Conservation (phyloP, 2,888 invertebrate genomes). For the Acrobasis suavella region DNA sequence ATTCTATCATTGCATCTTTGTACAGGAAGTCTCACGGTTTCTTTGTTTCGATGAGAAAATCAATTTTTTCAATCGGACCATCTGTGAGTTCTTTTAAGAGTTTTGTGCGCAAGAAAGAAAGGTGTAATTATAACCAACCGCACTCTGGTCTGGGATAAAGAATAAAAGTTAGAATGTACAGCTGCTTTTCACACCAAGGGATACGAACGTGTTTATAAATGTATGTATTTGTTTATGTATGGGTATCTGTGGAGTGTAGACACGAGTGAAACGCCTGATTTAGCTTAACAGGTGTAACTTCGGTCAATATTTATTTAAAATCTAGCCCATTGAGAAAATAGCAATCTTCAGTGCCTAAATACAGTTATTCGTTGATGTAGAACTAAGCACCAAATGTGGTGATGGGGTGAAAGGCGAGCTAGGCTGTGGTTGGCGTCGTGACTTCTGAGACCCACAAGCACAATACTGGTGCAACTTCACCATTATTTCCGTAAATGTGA, state of each 20-base stretch:
- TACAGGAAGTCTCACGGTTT: slow-evolving; percentile 34
- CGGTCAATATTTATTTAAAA: background rate
- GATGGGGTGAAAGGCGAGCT: slow-evolving; percentile 18
- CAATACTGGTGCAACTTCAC: slow-evolving; percentile 12
- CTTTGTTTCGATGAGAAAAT: slow-evolving; percentile 38
- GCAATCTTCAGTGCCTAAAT: slow-evolving; percentile 2
- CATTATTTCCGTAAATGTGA: slow-evolving; percentile 2
- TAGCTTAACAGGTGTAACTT: no score
- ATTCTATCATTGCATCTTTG: slow-evolving; percentile 33
- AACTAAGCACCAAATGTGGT: slow-evolving; percentile 9
- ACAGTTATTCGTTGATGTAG: slow-evolving; percentile 8
- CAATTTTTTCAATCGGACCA: slow-evolving; percentile 38
- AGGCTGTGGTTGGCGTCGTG: background rate
- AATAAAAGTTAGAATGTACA: no score
- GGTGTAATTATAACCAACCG: background rate
- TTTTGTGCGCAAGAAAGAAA: background rate
- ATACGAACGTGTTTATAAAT: no score
- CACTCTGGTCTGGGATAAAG: no score
- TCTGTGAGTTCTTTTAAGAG: slow-evolving; percentile 10
- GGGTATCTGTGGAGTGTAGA: no score
- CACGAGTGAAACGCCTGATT: no score
- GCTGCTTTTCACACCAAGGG: no score
- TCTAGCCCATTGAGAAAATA: background rate
- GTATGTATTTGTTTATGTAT: no score
- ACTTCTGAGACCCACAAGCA: slow-evolving; percentile 6